A percentile compares a stretch with the other conserved stretches of the same genome.
Conservation (phyloP, 2,113 vertebrate species). For the Epinephelus cyanopodus region DNA sequence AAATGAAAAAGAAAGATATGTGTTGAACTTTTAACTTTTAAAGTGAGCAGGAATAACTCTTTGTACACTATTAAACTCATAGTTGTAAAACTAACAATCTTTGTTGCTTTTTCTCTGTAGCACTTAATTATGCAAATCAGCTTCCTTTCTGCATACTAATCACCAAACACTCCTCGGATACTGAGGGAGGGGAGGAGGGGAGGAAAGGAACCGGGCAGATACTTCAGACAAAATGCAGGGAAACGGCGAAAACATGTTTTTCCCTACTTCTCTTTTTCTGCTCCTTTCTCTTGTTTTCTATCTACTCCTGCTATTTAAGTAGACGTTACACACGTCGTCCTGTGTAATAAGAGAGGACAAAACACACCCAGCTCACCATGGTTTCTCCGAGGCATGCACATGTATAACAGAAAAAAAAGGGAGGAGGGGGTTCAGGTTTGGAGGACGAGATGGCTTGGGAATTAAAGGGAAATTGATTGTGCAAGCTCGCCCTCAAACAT, state of each 20-base stretch:
- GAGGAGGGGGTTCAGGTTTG: slow-evolving; percentile 34
- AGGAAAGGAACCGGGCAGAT: slow-evolving; percentile 11
- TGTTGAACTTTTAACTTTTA: slow-evolving; percentile 91
- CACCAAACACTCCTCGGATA: slow-evolving; percentile 80
- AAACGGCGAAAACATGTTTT: slow-evolving; percentile 62
- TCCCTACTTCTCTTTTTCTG: slow-evolving; percentile 55
- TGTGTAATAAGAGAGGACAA: slow-evolving; percentile 72
- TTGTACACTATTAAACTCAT: slow-evolving; percentile 89
- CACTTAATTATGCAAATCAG: slow-evolving; percentile 87
- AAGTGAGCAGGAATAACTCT: slow-evolving; percentile 88
- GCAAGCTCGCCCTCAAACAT: slow-evolving; percentile 80
- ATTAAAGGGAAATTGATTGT: slow-evolving; percentile 81
- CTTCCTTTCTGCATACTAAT: slow-evolving; percentile 93
- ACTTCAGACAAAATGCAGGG: slow-evolving; percentile 55
- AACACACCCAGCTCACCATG: slow-evolving; percentile 74
- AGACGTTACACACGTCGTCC: slow-evolving; percentile 60
- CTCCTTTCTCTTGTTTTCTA: slow-evolving; percentile 23
- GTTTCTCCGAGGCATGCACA: slow-evolving; percentile 74
- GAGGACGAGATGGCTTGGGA: slow-evolving; percentile 57
- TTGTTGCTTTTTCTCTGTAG: slow-evolving; percentile 86
- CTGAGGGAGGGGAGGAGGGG: neutral
- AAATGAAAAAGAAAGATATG: slow-evolving; percentile 39
- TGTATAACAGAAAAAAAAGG: slow-evolving; percentile 58
- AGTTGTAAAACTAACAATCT: slow-evolving; percentile 90
- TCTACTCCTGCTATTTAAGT: slow-evolving; percentile 51